A percentile compares a stretch with the other conserved stretches of the same genome.
phyloP scores from a whole-genome alignment of 2,888 invertebrate species.

The Drosophila hamatofila region DNA sequence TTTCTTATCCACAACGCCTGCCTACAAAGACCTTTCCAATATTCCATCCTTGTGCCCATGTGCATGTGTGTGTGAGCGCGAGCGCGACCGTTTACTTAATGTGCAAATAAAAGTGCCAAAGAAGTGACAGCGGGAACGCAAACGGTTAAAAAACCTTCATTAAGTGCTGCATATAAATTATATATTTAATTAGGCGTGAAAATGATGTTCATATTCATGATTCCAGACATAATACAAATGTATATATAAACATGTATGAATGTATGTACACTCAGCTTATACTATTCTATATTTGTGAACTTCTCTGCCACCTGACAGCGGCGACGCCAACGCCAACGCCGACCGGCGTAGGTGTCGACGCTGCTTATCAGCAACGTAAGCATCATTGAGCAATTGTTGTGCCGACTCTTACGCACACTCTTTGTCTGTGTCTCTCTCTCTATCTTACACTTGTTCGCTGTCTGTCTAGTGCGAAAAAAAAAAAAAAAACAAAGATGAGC shows the following conservation, averaged over 20 bases:
- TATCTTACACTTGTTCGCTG: background rate
- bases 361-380: constrained; percentile 32
- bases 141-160: constrained; percentile 32
- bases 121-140: constrained; percentile 32
- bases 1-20: constrained; percentile 22
- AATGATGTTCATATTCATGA: background rate
- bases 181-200: constrained; percentile 31
- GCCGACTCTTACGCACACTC: constrained; percentile 11
- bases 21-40: constrained; percentile 5
- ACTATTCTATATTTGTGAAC: constrained; percentile 21
- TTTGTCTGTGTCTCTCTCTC: background rate
- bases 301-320: background rate
- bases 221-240: background rate
- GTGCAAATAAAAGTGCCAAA: constrained; percentile 50
- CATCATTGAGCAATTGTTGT: constrained; percentile 24
- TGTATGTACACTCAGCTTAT: background rate
- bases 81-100: constrained; percentile 18
- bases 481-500: background rate
- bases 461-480: background rate
- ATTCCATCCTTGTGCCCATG: constrained; percentile 14
- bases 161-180: constrained; percentile 28
- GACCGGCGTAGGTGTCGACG: constrained; percentile 7
- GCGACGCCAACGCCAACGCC: background rate
- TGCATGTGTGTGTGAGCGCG: constrained; percentile 20
- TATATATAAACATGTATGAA: background rate